Percentiles rank a stretch among this genome's conserved stretches.
Conservation (phyloP, 1,140 invertebrate species). For the Choristoneura fumiferana region DNA sequence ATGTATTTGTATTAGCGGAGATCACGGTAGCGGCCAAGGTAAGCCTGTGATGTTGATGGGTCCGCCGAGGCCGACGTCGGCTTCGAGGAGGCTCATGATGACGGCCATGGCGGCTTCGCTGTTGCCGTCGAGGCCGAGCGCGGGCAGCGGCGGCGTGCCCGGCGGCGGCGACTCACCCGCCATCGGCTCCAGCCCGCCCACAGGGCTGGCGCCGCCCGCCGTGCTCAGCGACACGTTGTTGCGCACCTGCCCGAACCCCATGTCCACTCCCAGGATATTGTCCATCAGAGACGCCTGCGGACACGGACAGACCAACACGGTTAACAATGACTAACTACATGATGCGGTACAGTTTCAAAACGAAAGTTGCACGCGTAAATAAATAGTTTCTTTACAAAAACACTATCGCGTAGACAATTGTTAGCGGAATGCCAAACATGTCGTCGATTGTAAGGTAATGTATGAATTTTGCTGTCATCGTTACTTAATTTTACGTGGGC, state of each 20-base stretch:
- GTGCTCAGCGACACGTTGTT: slow-evolving; percentile 68
- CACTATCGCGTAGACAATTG: too few relatives aligned
- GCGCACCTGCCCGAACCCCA: slow-evolving; percentile 41
- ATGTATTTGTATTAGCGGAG: too few relatives aligned
- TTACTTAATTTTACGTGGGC: too few relatives aligned
- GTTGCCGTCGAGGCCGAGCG: slow-evolving; percentile 84
- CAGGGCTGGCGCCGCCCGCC: slow-evolving; percentile 31
- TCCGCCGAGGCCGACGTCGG: slow-evolving; percentile 81
- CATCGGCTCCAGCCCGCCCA: slow-evolving; percentile 22
- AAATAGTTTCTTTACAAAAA: too few relatives aligned
- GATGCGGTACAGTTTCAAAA: not conserved
- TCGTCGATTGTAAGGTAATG: too few relatives aligned
- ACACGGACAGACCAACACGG: too few relatives aligned
- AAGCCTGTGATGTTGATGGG: slow-evolving; percentile 92
- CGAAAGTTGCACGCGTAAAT: too few relatives aligned
- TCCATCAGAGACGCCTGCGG: slow-evolving; percentile 45
- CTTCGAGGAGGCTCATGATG: slow-evolving; percentile 94
- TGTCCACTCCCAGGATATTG: slow-evolving; percentile 43
- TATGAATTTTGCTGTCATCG: too few relatives aligned
- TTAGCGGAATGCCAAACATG: too few relatives aligned
- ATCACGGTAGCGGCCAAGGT: slow-evolving; percentile 90
- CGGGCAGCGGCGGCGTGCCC: slow-evolving; percentile 40
- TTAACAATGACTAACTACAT: too few relatives aligned
- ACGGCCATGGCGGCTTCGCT: slow-evolving; percentile 95
- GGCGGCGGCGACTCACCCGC: slow-evolving; percentile 33